Evolutionary conservation across 1,140 invertebrate genomes (phyloP).

Genomic region (Eriosoma lanigerum): DNA sequence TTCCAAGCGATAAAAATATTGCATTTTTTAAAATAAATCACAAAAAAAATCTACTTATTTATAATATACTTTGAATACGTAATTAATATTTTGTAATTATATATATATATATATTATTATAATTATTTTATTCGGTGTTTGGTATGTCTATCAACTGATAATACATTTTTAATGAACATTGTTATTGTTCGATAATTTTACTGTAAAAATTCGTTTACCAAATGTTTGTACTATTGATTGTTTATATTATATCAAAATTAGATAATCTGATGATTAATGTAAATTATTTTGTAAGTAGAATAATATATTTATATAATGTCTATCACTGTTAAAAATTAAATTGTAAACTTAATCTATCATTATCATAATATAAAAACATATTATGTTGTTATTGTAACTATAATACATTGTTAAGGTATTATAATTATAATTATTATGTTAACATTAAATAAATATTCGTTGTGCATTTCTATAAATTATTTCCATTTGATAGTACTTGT

Average conservation of each 20-base stretch:
- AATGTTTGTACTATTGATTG: background rate
- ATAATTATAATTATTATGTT: conserved; percentile 27
- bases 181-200: background rate
- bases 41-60: background rate
- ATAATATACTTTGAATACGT: background rate
- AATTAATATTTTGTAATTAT: background rate
- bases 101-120: background rate
- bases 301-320: conserved; percentile 26
- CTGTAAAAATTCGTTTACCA: background rate
- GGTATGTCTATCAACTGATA: no score
- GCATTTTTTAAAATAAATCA: background rate
- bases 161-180: background rate
- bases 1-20: no score
- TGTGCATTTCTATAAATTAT: conserved; percentile 28
- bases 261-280: background rate
- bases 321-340: conserved; percentile 2
- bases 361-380: no score
- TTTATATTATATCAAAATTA: conserved; percentile 10
- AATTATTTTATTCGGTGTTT: background rate
- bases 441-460: conserved; percentile 36
- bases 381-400: conserved; percentile 29
- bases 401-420: conserved; percentile 34
- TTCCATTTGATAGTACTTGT: background rate
- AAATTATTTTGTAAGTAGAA: conserved; percentile 22
- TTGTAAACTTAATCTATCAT: no score